Base-by-base conservation (phyloP, 2,113 vertebrate species). In the Pygoscelis antarcticus region DNA sequence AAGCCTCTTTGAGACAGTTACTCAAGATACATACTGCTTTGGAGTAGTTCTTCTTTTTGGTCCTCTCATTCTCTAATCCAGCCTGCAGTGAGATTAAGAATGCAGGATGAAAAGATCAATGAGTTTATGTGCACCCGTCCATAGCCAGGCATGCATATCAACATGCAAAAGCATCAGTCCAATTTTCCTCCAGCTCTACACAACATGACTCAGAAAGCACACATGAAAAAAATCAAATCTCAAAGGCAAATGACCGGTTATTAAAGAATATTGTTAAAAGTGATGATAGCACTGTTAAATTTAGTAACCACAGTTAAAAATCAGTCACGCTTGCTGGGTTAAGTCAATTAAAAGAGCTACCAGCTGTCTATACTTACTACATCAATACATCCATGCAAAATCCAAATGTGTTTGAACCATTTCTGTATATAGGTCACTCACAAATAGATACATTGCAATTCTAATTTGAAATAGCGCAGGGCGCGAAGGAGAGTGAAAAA, bases 1-100 rank as follows among this genome's bases (percentile, higher is more conserved):
- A 90, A 51, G 30, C 40, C 62, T 82, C 74, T 65, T 51, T 22
- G 29, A 64, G 57, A 57, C 38, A 51, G 61, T 60, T 15, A 89
- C 29, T 57, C 8, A 34, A 69, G 62, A 93, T 66, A 89, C 91
- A 83, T 98, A 98, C 98, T 52, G 98, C 97, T 97, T 75, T 97
- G 72, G 98, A 98, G 89, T 95, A 93, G 90, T 83, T 98, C 96
- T 98, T 98, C 97, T 98, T 98, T 98, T 98, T 98, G 93, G 90
- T 89, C 97, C 98, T 98, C 97, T 98, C 98, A 91, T 97, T 98
- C 70, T 95, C 96, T 46, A 95, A 95, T 68, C 90, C 88, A 80
- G 96, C 97, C 97, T 98, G 97, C 68, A 92, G 96, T 79, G 19
- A 75, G 38, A 75, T 93, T 77, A 92, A 94, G 93, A 96, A 95